Evolutionary conservation across 2,888 invertebrate species (phyloP), one percentile per base, ranked within the genome.

Genomic region (Hirudinaria manillensis): DNA sequence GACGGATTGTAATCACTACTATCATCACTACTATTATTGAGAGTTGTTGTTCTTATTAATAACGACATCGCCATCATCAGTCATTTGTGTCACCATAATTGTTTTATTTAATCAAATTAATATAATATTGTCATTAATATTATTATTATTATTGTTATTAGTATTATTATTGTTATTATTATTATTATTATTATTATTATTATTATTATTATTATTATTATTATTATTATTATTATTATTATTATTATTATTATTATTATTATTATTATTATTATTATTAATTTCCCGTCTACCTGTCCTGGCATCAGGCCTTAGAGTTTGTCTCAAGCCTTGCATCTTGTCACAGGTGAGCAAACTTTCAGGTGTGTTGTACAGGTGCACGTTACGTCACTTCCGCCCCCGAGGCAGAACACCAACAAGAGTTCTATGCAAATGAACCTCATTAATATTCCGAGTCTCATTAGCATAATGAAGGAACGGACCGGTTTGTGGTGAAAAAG

Each of bases 321-420:
- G 73, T 73, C 73, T 73, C 72, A 72, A 72, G 55, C 72, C 56
- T 72, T 16, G 32, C 61, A 61, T 27, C 29, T 29, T 61, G 45
- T 45, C 45, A 61, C 68, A 68, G 73, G 73, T 73, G 73, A 73
- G 73, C 73, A 73, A 73, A 73, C 73, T 73, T 73, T 73, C 73
- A 65, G 73, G 73, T 73, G 73, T 55, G 73, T 73, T 55, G 73
- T 73, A 29, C 29, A 36, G 73, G 65, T 72, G 72, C 27, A 68
- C n/a, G 32, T 68, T 3, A 68, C 68, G 68, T 68, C 68, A 68
- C 61, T 61, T 27, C 61, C 61, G 61, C 61, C 29, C 6, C n/a
- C 61, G 24, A 45, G 45, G 45, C 16, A 45, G 16, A 45, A 45
- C 45, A 45, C 45, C n/a, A n/a, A n/a, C n/a, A n/a, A 45, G 45